These are phyloP conservation scores for Sander vitreus DNA, from an alignment of 2,113 vertebrate genomes.

Conservation along the genomic window DNA sequence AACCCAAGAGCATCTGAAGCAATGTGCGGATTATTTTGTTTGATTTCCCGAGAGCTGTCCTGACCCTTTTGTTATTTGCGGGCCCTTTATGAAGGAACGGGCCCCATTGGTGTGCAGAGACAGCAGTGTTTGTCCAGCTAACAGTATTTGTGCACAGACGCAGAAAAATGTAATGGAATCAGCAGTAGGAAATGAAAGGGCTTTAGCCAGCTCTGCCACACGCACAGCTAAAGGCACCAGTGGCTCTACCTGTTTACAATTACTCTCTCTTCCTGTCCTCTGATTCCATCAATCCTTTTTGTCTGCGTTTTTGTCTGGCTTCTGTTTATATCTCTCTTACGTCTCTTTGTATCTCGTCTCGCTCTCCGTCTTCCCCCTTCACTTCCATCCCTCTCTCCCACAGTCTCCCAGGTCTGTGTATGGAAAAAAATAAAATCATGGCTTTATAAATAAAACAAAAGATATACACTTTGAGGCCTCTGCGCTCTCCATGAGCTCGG, in stretches of 20 bases:
- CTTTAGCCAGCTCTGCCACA: slow-evolving; percentile 56
- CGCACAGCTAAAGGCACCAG: slow-evolving; percentile 32
- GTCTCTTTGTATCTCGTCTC: slow-evolving; percentile 34
- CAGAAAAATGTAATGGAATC: slow-evolving; percentile 61
- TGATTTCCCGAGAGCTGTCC: slow-evolving; percentile 57
- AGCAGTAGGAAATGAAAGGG: slow-evolving; percentile 67
- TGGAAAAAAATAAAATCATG: slow-evolving; percentile 48
- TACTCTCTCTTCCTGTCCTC: slow-evolving; percentile 25
- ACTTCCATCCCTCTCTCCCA: slow-evolving; percentile 22
- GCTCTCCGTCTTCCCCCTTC: background rate
- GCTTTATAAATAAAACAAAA: slow-evolving; percentile 74
- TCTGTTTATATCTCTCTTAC: slow-evolving; percentile 56
- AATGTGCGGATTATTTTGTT: slow-evolving; percentile 36
- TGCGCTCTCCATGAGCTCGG: slow-evolving; percentile 31
- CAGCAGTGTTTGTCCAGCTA: slow-evolving; percentile 53
- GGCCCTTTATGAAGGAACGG: slow-evolving; percentile 29
- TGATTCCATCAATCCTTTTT: slow-evolving; percentile 62
- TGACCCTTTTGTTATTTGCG: slow-evolving; percentile 42
- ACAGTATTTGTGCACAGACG: slow-evolving; percentile 60
- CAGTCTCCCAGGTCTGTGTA: slow-evolving; percentile 23
- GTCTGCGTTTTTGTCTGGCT: slow-evolving; percentile 40
- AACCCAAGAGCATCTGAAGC: slow-evolving; percentile 33
- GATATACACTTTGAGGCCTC: slow-evolving; percentile 43
- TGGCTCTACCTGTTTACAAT: slow-evolving; percentile 65
- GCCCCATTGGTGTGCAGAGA: slow-evolving; percentile 6